Conservation (phyloP, 2,888 invertebrate species). For the Acanthacorydalis orientalis region DNA sequence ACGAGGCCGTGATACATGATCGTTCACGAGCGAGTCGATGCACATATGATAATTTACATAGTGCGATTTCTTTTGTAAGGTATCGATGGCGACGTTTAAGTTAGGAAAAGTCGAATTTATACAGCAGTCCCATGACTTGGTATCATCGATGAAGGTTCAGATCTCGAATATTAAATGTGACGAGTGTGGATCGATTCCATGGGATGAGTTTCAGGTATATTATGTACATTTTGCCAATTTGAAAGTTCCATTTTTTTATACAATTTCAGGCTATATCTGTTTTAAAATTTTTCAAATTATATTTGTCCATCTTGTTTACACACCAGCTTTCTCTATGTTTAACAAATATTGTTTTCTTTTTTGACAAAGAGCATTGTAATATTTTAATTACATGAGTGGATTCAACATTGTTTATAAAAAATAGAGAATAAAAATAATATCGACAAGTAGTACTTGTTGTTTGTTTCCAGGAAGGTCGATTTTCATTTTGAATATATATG, state of each 20-base stretch:
- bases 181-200: constrained; percentile 76
- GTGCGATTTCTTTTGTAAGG: constrained; percentile 15
- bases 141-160: constrained; percentile 49
- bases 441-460: no score
- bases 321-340: constrained; percentile 4
- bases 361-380: background rate
- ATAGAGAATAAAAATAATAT: no score
- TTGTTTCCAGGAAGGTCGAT: no score
- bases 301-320: background rate
- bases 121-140: constrained; percentile 49
- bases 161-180: constrained; percentile 55
- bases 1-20: no score
- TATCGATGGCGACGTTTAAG: constrained; percentile 45
- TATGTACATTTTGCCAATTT: constrained; percentile 11
- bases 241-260: constrained; percentile 19
- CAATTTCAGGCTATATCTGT: constrained; percentile 11
- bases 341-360: background rate
- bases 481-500: no score
- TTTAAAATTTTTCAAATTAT: constrained; percentile 9
- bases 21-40: background rate
- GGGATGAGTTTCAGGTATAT: constrained; percentile 86
- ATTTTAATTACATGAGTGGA: no score
- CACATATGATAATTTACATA: background rate
- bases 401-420: no score
- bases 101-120: constrained; percentile 57